Evolutionary conservation across 2,113 vertebrate genomes (phyloP).

Genomic region (Marmota monax): DNA sequence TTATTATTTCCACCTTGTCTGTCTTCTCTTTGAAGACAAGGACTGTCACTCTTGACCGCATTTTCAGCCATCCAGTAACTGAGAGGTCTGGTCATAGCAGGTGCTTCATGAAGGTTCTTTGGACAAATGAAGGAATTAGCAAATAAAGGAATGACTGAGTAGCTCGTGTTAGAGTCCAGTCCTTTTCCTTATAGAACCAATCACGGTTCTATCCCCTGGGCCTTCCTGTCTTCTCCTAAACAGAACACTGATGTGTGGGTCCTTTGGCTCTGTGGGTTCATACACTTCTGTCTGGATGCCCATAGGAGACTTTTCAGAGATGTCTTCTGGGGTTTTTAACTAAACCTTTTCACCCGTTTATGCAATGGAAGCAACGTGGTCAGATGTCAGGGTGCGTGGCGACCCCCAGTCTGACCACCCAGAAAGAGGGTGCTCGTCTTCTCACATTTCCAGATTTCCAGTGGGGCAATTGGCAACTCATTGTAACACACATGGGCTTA

Average conservation of each 20-base stretch:
- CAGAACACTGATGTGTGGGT: too few relatives aligned
- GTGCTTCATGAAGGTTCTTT: too few relatives aligned
- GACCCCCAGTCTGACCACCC: background rate
- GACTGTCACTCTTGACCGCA: background rate
- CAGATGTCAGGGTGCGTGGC: fast-evolving
- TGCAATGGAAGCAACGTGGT: background rate
- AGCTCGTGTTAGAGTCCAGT: background rate
- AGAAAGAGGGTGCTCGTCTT: background rate
- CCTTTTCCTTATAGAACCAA: background rate
- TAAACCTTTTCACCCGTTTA: background rate
- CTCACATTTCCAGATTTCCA: background rate
- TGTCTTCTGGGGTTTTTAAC: background rate
- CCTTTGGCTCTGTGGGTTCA: fast-evolving
- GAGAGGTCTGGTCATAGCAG: background rate
- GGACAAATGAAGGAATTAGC: background rate
- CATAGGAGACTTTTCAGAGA: background rate
- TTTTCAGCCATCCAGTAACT: background rate
- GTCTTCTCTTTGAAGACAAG: background rate
- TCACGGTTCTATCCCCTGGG: fast-evolving
- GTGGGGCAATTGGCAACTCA: background rate
- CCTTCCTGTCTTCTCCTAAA: background rate
- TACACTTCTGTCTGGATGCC: background rate
- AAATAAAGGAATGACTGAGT: fast-evolving
- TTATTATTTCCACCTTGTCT: background rate
- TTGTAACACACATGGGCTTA: background rate